These are phyloP conservation scores for Eupithecia tripunctaria DNA, from an alignment of 2,888 invertebrate genomes.

Conservation along the genomic window DNA sequence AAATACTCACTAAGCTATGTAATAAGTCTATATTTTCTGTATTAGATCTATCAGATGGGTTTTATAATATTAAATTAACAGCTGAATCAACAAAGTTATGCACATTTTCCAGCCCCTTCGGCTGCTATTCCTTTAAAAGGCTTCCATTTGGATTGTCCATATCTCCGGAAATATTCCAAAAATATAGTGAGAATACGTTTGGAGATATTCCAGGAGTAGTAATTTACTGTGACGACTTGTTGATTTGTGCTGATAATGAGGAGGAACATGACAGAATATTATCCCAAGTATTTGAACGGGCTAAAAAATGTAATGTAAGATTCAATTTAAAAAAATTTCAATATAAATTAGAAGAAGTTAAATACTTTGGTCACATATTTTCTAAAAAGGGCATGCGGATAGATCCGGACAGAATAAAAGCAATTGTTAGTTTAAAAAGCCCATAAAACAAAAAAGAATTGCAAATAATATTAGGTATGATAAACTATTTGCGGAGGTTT, in stretches of 20 bases:
- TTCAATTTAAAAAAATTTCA: conserved; percentile 8
- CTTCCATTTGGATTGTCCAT: not conserved
- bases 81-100: not conserved
- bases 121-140: not conserved
- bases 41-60: not conserved
- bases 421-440: not conserved
- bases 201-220: not conserved
- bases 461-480: not conserved
- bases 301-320: not conserved
- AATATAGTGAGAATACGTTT: not conserved
- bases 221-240: too few relatives aligned
- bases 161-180: not conserved
- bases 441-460: not conserved
- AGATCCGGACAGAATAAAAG: not conserved
- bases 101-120: not conserved
- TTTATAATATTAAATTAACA: conserved; percentile 1
- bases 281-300: not conserved
- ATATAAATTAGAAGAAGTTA: conserved; percentile 8
- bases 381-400: not conserved
- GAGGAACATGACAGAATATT: conserved; percentile 1
- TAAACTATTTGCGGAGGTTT: too few relatives aligned
- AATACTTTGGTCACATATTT: not conserved
- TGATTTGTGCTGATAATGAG: not conserved
- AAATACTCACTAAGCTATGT: not conserved
- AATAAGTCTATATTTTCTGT: conserved; percentile 5